phyloP scores from a whole-genome alignment of 2,888 invertebrate genomes.

The Oligia strigilis region DNA sequence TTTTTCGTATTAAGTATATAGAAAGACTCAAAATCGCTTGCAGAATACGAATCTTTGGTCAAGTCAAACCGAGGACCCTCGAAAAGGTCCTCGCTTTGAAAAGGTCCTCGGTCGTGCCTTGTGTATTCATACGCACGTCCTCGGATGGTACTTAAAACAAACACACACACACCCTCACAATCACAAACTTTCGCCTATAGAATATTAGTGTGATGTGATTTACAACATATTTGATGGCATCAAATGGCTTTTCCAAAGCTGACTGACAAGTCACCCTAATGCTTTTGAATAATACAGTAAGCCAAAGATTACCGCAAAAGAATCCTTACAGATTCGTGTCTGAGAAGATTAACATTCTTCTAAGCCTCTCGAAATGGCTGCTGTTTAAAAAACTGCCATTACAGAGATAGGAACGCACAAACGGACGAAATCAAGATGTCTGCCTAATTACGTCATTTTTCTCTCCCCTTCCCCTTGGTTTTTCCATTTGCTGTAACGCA shows the following conservation, averaged over 20 bases:
- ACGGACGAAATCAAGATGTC: slow-evolving; percentile 68
- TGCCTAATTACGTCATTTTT: slow-evolving; percentile 71
- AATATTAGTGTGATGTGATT: not conserved
- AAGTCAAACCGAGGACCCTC: no score
- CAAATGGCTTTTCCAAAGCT: slow-evolving; percentile 4
- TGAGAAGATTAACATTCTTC: slow-evolving; percentile 49
- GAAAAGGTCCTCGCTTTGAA: no score
- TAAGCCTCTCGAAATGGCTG: slow-evolving; percentile 51
- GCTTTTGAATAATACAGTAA: slow-evolving; percentile 54
- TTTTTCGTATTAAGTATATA: no score
- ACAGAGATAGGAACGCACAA: slow-evolving; percentile 53
- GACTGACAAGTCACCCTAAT: slow-evolving; percentile 19
- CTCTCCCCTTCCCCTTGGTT: slow-evolving; percentile 60
- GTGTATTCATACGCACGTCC: no score
- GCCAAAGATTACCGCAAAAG: slow-evolving; percentile 39
- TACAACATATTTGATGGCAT: not conserved
- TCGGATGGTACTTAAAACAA: no score
- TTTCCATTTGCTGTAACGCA: slow-evolving; percentile 64
- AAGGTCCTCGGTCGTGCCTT: no score
- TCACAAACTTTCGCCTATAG: no score
- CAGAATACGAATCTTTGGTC: no score
- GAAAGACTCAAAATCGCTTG: no score
- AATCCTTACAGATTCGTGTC: slow-evolving; percentile 44
- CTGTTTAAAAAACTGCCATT: slow-evolving; percentile 55
- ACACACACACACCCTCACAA: no score